phyloP scores from a whole-genome alignment of 2,113 vertebrate species.

The Gila orcuttii region DNA sequence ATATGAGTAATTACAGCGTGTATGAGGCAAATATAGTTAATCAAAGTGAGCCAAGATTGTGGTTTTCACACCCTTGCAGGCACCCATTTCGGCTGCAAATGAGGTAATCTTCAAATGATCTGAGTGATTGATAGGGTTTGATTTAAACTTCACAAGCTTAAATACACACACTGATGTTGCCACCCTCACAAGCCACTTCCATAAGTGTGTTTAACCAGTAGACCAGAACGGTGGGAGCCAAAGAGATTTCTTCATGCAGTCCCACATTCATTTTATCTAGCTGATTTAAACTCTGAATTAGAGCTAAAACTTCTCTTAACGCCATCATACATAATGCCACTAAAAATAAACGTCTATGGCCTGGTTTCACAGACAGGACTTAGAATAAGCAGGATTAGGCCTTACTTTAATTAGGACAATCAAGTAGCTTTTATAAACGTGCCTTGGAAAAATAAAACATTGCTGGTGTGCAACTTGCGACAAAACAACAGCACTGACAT shows the following conservation, averaged over 20 bases:
- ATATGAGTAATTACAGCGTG: slow-evolving; percentile 59
- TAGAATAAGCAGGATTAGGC: too few relatives aligned
- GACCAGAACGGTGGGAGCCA: slow-evolving; percentile 32
- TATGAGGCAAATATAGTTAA: slow-evolving; percentile 58
- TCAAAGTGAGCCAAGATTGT: slow-evolving; percentile 55
- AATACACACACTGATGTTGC: background rate
- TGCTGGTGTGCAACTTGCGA: too few relatives aligned
- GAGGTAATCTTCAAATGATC: slow-evolving; percentile 49
- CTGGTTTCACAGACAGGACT: too few relatives aligned
- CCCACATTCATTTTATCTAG: slow-evolving; percentile 23
- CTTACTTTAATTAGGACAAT: too few relatives aligned
- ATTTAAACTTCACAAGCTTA: slow-evolving; percentile 20
- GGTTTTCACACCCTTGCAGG: slow-evolving; percentile 57
- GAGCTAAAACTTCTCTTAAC: background rate
- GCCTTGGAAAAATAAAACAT: too few relatives aligned
- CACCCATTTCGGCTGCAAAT: slow-evolving; percentile 45
- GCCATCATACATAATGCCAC: background rate
- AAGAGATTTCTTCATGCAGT: slow-evolving; percentile 43
- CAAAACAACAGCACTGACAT: too few relatives aligned
- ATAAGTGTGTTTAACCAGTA: slow-evolving; percentile 42
- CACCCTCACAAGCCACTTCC: background rate
- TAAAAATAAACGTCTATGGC: background rate
- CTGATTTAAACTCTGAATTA: background rate
- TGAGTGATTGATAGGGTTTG: slow-evolving; percentile 22
- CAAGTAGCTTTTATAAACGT: too few relatives aligned